phyloP scores from a whole-genome alignment of 2,888 invertebrate genomes.

The Embidobia sp. region DNA sequence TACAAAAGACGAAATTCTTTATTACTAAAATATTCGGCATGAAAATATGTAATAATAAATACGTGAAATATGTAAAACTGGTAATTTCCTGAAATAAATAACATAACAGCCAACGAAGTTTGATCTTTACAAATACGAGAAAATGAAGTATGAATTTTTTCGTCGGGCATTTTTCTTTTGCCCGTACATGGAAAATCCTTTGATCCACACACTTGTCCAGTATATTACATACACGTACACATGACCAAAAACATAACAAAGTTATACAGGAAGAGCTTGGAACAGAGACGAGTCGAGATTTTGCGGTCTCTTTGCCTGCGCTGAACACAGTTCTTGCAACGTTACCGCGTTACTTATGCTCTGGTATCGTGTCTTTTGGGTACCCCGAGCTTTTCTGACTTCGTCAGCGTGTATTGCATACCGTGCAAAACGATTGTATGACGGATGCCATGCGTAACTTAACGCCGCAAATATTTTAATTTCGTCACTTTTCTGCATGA shows the following conservation, averaged over 20 bases:
- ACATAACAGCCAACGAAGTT: constrained; percentile 29
- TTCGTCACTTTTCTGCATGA: constrained; percentile 18
- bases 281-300: constrained; percentile 74
- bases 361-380: constrained; percentile 44
- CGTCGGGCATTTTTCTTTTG: constrained; percentile 59
- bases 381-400: constrained; percentile 55
- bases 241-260: constrained; percentile 80
- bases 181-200: constrained; percentile 71
- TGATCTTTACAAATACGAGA: constrained; percentile 51
- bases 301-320: constrained; percentile 78
- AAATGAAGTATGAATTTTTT: constrained; percentile 63
- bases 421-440: constrained; percentile 70
- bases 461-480: constrained; percentile 26
- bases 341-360: constrained; percentile 66
- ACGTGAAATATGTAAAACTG: constrained; percentile 7
- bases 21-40: too few species aligned
- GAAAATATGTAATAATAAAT: constrained; percentile 8
- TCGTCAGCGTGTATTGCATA: constrained; percentile 46
- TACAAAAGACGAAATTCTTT: too few species aligned
- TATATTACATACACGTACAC: constrained; percentile 70
- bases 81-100: constrained; percentile 26
- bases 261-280: constrained; percentile 73
- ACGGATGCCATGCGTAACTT: constrained; percentile 60
- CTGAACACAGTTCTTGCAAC: constrained; percentile 71
- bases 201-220: constrained; percentile 76